Percentiles rank a stretch among this genome's conserved stretches.
Conservation (phyloP, 2,113 vertebrate genomes). For the Atrichornis clamosus region DNA sequence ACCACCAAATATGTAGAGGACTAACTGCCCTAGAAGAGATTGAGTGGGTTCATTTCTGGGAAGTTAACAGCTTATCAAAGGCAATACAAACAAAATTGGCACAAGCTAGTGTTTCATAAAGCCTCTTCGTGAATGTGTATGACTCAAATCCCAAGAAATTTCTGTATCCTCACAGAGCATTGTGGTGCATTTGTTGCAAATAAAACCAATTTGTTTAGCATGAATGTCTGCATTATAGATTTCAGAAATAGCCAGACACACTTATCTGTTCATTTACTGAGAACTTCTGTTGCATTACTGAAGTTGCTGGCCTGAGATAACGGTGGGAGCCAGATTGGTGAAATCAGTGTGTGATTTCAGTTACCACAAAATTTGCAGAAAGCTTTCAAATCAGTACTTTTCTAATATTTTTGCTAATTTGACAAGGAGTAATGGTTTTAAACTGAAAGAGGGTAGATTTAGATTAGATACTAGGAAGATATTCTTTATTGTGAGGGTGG, state of each 20-base stretch:
- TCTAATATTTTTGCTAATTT: background rate
- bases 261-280: background rate
- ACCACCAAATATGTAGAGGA: background rate
- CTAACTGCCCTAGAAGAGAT: background rate
- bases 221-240: background rate
- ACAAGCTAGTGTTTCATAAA: background rate
- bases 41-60: background rate
- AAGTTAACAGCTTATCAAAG: background rate
- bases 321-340: background rate
- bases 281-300: background rate
- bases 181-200: background rate
- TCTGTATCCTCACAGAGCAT: background rate
- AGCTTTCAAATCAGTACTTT: background rate
- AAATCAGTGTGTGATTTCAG: background rate
- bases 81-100: background rate
- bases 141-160: background rate
- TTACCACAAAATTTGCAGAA: background rate
- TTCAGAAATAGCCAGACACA: background rate
- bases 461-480: background rate
- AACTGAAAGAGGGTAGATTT: background rate
- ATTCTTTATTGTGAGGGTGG: background rate
- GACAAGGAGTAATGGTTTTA: background rate
- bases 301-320: background rate
- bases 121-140: rapidly evolving
- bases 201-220: background rate